Percentiles rank a stretch among this genome's conserved stretches.
These are phyloP conservation scores for Ara ararauna DNA, from an alignment of 2,797 vertebrate genomes.

Conservation along the genomic window DNA sequence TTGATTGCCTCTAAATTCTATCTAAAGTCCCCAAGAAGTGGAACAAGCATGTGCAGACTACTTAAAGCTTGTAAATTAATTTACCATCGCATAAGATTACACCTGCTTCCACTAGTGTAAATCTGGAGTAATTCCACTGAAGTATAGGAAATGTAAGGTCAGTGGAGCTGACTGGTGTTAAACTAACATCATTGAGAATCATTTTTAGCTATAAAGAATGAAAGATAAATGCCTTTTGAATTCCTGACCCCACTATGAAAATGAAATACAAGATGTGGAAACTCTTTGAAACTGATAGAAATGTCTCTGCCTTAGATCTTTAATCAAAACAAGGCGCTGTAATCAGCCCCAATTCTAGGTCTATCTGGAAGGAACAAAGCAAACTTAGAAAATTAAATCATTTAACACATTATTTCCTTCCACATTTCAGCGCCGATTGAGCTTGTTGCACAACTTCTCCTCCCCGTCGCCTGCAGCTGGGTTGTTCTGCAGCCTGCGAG, in stretches of 20 bases:
- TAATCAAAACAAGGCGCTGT: slow-evolving; percentile 69
- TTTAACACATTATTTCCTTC: slow-evolving; percentile 78
- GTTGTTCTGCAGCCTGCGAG: background rate
- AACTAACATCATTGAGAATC: background rate
- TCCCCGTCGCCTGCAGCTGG: background rate
- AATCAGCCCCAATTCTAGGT: slow-evolving; percentile 52
- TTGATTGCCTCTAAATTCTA: background rate
- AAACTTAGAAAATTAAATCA: slow-evolving; percentile 70
- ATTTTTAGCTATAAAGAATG: slow-evolving; percentile 41
- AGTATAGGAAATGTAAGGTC: slow-evolving; percentile 28
- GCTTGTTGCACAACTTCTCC: slow-evolving; percentile 67
- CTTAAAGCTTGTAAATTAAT: slow-evolving; percentile 10
- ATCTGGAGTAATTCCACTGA: slow-evolving; percentile 10
- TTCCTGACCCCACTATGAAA: slow-evolving; percentile 37
- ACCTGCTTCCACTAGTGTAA: background rate
- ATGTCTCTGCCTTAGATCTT: slow-evolving; percentile 50
- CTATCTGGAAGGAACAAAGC: slow-evolving; percentile 71
- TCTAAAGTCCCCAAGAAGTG: background rate
- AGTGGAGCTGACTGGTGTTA: slow-evolving; percentile 36
- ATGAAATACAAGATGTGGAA: slow-evolving; percentile 44
- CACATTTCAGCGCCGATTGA: slow-evolving; percentile 72
- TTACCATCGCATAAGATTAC: background rate
- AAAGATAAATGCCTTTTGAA: slow-evolving; percentile 56
- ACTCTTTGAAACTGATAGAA: slow-evolving; percentile 53
- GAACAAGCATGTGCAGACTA: background rate